Conservation (phyloP, 2,113 vertebrate species). For the Nymphicus hollandicus region DNA sequence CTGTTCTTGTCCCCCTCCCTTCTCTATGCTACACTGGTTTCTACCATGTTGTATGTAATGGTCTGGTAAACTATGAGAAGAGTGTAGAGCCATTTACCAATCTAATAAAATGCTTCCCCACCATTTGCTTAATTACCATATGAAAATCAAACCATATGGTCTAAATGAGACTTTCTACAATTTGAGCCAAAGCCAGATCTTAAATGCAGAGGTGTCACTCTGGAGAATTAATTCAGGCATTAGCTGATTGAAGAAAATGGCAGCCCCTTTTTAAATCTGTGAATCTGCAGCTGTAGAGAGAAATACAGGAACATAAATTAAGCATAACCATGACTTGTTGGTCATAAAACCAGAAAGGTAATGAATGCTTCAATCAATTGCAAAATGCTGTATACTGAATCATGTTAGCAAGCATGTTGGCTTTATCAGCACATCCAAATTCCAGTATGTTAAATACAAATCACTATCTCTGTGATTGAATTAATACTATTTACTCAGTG, state of each 20-base stretch:
- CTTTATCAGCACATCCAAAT: neutral
- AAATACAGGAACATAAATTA: constrained; percentile 1
- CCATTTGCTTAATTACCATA: neutral
- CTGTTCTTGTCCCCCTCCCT: neutral
- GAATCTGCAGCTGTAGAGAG: neutral
- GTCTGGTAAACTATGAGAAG: neutral
- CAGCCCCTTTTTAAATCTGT: neutral
- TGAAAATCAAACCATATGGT: neutral
- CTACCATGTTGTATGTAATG: neutral
- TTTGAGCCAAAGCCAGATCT: neutral
- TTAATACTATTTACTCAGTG: neutral
- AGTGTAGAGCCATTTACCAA: neutral
- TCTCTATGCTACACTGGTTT: neutral
- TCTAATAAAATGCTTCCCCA: neutral
- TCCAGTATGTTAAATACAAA: neutral
- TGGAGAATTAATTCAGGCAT: neutral
- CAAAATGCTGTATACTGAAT: neutral
- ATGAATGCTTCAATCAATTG: neutral
- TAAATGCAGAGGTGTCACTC: neutral
- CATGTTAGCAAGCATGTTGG: neutral
- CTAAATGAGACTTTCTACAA: neutral
- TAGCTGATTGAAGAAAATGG: neutral
- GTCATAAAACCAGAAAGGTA: constrained; percentile 11
- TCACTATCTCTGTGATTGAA: neutral
- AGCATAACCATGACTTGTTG: neutral